Conservation (phyloP, 53 echinoderm and acorn worm genomes). For the Echinarachnius parma region DNA sequence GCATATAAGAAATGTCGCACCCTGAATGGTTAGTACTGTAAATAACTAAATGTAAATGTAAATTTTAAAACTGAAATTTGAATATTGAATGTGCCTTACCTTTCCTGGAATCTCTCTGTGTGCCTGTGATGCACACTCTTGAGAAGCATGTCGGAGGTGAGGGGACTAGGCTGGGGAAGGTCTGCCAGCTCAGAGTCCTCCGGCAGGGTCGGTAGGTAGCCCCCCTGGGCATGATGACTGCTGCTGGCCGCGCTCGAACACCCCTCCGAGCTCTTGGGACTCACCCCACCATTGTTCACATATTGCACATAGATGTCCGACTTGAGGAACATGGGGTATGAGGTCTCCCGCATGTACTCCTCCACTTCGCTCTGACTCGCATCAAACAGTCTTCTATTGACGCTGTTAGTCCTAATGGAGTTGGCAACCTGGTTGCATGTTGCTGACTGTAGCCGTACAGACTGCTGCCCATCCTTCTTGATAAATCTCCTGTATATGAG, state of each 20-base stretch:
- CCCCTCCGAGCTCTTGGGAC: constrained; percentile 78
- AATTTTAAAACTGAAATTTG: too few species aligned
- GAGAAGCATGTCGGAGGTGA: constrained; percentile 73
- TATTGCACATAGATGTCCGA: constrained; percentile 99
- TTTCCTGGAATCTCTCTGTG: constrained; percentile 65
- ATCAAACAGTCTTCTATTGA: constrained; percentile 79
- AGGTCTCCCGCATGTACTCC: constrained; percentile 73
- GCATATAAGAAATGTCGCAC: too few species aligned
- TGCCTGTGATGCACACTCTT: constrained; percentile 64
- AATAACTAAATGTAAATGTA: too few species aligned
- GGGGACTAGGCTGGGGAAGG: constrained; percentile 58
- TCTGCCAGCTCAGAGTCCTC: constrained; percentile 89
- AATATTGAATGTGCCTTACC: constrained; percentile 63
- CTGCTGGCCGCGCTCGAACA: constrained; percentile 73
- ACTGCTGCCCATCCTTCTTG: constrained; percentile 76
- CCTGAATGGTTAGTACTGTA: too few species aligned
- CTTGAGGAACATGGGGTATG: constrained; percentile 95
- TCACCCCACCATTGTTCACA: constrained; percentile 93
- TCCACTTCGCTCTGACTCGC: constrained; percentile 86
- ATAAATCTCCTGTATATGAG: constrained; percentile 90
- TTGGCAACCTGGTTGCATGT: constrained; percentile 82
- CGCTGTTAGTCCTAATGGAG: constrained; percentile 61
- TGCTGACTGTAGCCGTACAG: constrained; percentile 58
- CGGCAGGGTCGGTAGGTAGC: constrained; percentile 83
- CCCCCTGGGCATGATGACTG: constrained; percentile 48